Percentiles rank a stretch among this genome's conserved stretches.
Conservation (phyloP, 1,140 invertebrate species). For the Apolygus lucorum region DNA sequence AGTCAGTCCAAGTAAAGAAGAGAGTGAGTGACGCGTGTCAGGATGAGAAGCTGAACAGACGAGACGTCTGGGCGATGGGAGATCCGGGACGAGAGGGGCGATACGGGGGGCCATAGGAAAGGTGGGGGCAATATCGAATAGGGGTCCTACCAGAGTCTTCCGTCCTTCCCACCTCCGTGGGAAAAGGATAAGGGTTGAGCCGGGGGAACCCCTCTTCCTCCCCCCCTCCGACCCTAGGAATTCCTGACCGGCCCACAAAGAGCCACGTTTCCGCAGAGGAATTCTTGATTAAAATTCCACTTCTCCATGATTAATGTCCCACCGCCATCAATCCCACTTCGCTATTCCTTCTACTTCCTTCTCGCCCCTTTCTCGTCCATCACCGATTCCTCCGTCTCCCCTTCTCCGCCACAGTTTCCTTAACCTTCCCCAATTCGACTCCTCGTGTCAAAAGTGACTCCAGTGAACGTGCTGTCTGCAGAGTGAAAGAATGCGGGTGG, state of each 20-base stretch:
- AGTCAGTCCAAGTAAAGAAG: neutral
- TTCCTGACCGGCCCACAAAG: neutral
- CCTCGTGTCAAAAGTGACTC: no score
- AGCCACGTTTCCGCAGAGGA: conserved; percentile 11
- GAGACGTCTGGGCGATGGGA: neutral
- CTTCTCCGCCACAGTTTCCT: conserved; percentile 30
- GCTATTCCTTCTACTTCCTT: conserved; percentile 20
- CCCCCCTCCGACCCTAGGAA: neutral
- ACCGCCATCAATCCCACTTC: neutral
- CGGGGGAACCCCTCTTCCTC: neutral
- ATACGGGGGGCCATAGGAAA: no score
- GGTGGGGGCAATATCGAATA: no score
- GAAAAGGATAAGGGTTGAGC: neutral
- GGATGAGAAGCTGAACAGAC: neutral
- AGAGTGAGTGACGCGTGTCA: neutral
- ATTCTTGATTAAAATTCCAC: conserved; percentile 21
- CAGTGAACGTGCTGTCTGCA: no score
- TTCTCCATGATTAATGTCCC: conserved; percentile 20
- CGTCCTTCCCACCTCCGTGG: neutral
- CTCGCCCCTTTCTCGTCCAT: conserved; percentile 30
- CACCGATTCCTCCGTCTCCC: conserved; percentile 27
- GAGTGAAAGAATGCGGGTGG: no score
- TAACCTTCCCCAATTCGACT: conserved; percentile 5
- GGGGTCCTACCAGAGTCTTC: no score
- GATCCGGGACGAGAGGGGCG: neutral